These are phyloP conservation scores for Cebuella pygmaea DNA, from an alignment of 2,797 vertebrate genomes.

Conservation along the genomic window DNA sequence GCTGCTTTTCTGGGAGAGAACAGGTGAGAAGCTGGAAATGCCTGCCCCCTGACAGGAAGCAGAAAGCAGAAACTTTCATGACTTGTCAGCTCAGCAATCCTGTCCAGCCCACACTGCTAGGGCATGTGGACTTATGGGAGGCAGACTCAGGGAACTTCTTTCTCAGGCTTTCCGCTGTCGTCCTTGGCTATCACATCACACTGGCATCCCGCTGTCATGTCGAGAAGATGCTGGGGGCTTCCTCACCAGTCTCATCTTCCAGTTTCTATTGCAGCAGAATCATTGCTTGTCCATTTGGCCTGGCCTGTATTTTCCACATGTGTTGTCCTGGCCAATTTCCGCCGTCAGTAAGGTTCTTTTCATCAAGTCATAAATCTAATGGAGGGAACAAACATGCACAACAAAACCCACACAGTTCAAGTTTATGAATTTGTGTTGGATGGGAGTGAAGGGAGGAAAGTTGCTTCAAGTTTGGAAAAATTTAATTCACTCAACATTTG, in stretches of 20 bases:
- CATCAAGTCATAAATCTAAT: conserved; percentile 47
- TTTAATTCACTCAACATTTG: not conserved
- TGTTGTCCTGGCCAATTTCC: conserved; percentile 45
- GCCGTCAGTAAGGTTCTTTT: conserved; percentile 50
- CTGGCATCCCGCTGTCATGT: not conserved
- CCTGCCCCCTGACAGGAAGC: not conserved
- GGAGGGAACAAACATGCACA: conserved; percentile 28
- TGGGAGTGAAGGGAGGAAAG: not conserved
- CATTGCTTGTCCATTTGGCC: not conserved
- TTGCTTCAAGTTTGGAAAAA: not conserved
- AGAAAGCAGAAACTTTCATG: not conserved
- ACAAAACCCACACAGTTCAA: conserved; percentile 28
- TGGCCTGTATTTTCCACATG: conserved; percentile 1
- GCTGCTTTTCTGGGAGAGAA: conserved; percentile 2
- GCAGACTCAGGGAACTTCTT: not conserved
- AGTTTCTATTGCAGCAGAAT: not conserved
- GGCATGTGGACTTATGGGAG: not conserved
- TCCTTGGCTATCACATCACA: not conserved
- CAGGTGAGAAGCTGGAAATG: not conserved
- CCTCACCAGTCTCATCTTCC: not conserved
- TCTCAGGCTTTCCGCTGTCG: not conserved
- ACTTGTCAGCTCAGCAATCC: not conserved
- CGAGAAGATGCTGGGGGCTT: not conserved
- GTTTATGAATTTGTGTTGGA: conserved; percentile 3
- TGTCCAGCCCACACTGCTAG: not conserved